Evolutionary conservation across 2,888 invertebrate genomes (phyloP), one percentile per base, ranked within the genome.

Genomic region (Oligia strigilis): DNA sequence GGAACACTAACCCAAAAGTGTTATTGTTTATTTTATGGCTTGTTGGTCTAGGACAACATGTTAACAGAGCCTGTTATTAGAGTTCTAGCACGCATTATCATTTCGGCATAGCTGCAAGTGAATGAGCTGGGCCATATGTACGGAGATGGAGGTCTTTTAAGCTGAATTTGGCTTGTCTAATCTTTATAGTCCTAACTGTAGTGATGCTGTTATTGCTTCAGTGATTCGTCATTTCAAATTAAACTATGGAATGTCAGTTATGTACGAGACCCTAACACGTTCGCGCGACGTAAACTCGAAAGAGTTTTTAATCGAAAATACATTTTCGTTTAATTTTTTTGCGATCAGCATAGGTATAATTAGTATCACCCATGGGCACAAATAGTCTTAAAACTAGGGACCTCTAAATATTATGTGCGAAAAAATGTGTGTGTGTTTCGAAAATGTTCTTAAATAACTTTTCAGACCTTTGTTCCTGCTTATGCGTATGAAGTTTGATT

Each of bases 1-100:
- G 36, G 1, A 40, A 80, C 60, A 46, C 75, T 75, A 85, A 74
- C 85, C 85, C 76, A 71, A 81, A 83, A 74, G 49, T 81, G 85
- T 81, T 85, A 76, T 74, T 85, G 85, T 85, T 81, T 85, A 81
- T 66, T 74, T 81, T 72, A 81, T 13, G 40, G 52, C 29, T 19
- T 77, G 83, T 81, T 85, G 14, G 29, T 74, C 66, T 65, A 73
- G 72, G 75, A 77, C 81, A 84, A 70, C 69, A 60, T 70, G 84
- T 60, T 40, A 65, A 62, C 40, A 77, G 52, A 52, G 58, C n/a
- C 52, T 84, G 80, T 72, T 80, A 80, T 80, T 80, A 72, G 60
- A 80, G 43, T 46, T 62, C 80, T 69, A 58, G 71, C 49, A 75
- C 58, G 62, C 23, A 72, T 64, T 49, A 84, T 36, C 52, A 66